Evolutionary conservation across 2,797 vertebrate genomes (phyloP), one percentile per base, ranked within the genome.

Genomic region (Petrocephalus schoutedeni): DNA sequence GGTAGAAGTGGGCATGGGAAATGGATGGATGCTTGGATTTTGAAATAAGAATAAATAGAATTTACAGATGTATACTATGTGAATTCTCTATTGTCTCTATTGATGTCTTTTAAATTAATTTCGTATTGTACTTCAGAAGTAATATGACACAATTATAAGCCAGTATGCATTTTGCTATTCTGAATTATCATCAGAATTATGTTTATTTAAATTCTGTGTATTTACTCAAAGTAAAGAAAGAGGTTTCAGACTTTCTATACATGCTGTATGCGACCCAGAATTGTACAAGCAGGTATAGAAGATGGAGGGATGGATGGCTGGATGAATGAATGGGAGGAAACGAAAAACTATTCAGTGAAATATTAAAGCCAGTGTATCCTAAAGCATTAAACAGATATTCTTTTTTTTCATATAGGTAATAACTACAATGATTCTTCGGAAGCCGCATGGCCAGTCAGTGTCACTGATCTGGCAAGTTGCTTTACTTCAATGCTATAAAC

Each of bases 341-440:
- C 3, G 41, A 45, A 67, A 71, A 36, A 71, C 64, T 32, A 71
- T 71, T 71, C 64, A 36, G 28, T 71, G 64, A 71, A 71, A 19
- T 77, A 45, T 77, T 77, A 41, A 45, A 45, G 71, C 16, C 45
- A 77, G 19, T 41, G 16, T 77, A 77, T 83, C 19, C 19, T 21
- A 83, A 53, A 53, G 19, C 19, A 83, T 53, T 83, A 28, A 28
- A 21, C 23, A 16, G 19, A 83, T 83, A 53, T 83, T 85, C 12
- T n/a, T 71, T 92, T 85, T 89, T 87, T 85, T 87, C 77, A 94
- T 95, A 53, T 94, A 99, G 98, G 92, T 90, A 98, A 98, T 91
- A 93, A 91, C 7, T 77, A 91, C 6, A 95, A 90, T 3, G 93
- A 96, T 87, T 92, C 95, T 9, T 1, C 86, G 12, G 93, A 94